Percentiles rank a stretch among this genome's conserved stretches.
Conservation (phyloP, 2,888 invertebrate species). For the Cephus runcator region DNA sequence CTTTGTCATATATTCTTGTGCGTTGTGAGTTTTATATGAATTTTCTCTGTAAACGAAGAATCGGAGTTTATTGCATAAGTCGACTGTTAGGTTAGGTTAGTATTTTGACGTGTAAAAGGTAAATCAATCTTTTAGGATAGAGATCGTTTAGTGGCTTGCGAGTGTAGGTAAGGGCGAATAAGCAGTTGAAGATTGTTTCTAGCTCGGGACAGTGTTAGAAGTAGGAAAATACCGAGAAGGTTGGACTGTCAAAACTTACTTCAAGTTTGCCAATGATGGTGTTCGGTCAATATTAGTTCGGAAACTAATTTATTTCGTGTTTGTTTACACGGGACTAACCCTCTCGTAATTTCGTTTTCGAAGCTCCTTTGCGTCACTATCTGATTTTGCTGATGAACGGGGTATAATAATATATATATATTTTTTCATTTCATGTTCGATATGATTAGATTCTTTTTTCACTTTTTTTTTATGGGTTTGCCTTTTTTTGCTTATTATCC, state of each 20-base stretch:
- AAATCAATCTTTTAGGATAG: neutral
- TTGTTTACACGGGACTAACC: slow-evolving; percentile 11
- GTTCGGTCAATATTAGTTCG: slow-evolving; percentile 14
- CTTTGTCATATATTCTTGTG: neutral
- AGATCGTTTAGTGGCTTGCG: neutral
- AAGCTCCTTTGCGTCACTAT: neutral
- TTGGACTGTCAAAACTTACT: neutral
- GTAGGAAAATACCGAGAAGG: neutral
- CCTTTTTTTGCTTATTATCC: neutral
- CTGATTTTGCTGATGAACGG: neutral
- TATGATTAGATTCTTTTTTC: neutral
- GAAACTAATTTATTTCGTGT: slow-evolving; percentile 17
- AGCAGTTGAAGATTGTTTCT: neutral
- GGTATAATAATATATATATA: neutral
- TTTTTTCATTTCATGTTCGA: neutral
- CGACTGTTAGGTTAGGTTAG: neutral
- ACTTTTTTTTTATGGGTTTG: neutral
- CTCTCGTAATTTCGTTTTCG: neutral
- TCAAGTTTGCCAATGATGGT: neutral
- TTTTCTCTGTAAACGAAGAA: neutral
- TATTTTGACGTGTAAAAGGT: neutral
- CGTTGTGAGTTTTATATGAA: neutral
- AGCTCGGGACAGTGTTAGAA: neutral
- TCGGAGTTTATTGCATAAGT: neutral
- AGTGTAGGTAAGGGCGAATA: neutral